Base-by-base conservation (phyloP, 2,888 invertebrate species). In the Tenthredo amoena region DNA sequence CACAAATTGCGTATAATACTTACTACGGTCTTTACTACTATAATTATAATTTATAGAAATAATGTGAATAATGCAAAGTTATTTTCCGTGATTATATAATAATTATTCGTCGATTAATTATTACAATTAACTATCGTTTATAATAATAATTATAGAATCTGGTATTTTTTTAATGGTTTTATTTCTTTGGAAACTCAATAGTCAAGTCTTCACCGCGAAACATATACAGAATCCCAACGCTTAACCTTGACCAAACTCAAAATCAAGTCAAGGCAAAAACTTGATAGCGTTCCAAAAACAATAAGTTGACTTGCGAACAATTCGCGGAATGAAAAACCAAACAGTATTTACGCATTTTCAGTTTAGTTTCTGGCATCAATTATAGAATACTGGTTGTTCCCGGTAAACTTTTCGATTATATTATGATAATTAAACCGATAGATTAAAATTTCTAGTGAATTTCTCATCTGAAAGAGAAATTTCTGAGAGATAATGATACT, bases 211-310 rank as follows among this genome's bases (percentile, higher is more conserved):
- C 15, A 47, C 34, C 10, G 34, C 10, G 50, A 15, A 62, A 62
- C 6, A 62, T 40, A 26, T n/a, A 37, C 5, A 37, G 81, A 58
- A 55, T 58, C 37, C 12, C 31, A 58, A 37, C 18, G 43, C 31
- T 40, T 6, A 40, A 37, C 58, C 58, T 58, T 62, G 40, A 77
- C 77, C 31, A 3, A 34, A 77, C 47, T 31, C 9, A 77, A 58
- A 81, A 40, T 81, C 26, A 62, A 34, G 62, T 62, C 21, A 15
- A n/a, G 21, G 0, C 21, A 40, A 62, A 40, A 58, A 81, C 40
- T 81, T 62, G 62, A 81, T 81, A 40, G 37, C 37, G 40, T 62
- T 81, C 62, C 37, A 62, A 62, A 31, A 81, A 62, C 81, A 62
- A 81, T 62, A 81, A 15, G 21, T 58, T 12, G 15, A 34, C 9